Conservation (phyloP, 1,140 invertebrate species). For the Ridgeia piscesae region DNA sequence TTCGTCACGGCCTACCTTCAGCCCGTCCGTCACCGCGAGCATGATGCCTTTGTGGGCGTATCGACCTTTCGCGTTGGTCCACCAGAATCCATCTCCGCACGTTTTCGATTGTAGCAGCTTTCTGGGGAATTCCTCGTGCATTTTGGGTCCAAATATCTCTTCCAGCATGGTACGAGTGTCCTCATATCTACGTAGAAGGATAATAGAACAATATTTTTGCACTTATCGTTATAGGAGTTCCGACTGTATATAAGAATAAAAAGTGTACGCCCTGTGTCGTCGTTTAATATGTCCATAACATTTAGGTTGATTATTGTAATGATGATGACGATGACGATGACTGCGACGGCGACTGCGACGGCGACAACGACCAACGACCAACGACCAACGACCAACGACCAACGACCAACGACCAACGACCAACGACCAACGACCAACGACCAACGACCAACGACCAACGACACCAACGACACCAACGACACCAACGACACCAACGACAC, state of each 20-base stretch:
- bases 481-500: too few relatives aligned
- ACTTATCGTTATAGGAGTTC: background rate
- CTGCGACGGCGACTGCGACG: too few relatives aligned
- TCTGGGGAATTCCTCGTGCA: background rate
- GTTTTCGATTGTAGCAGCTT: background rate
- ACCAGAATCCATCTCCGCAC: conserved; percentile 12
- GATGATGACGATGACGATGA: too few relatives aligned
- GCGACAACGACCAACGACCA: too few relatives aligned
- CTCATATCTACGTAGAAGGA: background rate
- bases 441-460: too few relatives aligned
- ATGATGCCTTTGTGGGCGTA: background rate
- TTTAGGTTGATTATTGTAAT: too few relatives aligned
- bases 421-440: too few relatives aligned
- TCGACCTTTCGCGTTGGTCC: background rate
- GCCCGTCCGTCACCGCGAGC: background rate
- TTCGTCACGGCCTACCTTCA: background rate
- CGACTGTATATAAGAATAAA: background rate
- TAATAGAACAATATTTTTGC: background rate
- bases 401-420: too few relatives aligned
- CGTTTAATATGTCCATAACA: too few relatives aligned
- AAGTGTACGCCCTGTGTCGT: background rate
- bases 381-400: too few relatives aligned
- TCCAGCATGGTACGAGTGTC: background rate
- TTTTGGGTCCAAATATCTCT: background rate
- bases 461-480: too few relatives aligned